phyloP scores from a whole-genome alignment of 1,140 invertebrate genomes.

The Drosophila persimilis region DNA sequence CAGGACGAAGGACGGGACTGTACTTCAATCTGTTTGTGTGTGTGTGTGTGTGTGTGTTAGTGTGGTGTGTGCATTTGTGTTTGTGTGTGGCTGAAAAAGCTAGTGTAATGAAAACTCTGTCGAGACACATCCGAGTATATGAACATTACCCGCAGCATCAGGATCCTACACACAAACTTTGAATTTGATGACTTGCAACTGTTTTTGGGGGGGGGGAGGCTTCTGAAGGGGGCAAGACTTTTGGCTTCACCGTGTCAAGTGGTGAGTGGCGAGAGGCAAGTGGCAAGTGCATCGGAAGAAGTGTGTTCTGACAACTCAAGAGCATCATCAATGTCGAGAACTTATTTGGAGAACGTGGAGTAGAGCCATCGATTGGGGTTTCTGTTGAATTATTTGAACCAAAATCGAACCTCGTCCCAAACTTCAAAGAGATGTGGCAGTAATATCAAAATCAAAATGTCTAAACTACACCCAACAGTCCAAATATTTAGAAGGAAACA shows the following conservation, averaged over 20 bases:
- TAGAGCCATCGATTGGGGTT: no score
- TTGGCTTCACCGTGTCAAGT: slow-evolving; percentile 57
- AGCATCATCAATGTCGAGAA: slow-evolving; percentile 35
- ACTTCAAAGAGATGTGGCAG: no score
- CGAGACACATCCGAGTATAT: slow-evolving; percentile 26
- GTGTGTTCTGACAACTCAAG: slow-evolving; percentile 32
- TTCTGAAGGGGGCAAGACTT: slow-evolving; percentile 26
- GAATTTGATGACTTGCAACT: slow-evolving; percentile 52
- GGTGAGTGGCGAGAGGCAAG: slow-evolving; percentile 10
- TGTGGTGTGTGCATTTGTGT: slow-evolving; percentile 3
- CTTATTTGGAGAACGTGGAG: background rate
- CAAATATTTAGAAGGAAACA: no score
- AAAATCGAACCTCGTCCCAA: no score
- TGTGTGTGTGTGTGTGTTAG: slow-evolving; percentile 5
- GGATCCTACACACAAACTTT: slow-evolving; percentile 35
- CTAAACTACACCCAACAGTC: no score
- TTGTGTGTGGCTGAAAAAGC: slow-evolving; percentile 3
- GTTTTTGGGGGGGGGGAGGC: slow-evolving; percentile 26
- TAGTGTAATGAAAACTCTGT: slow-evolving; percentile 38
- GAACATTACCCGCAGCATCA: slow-evolving; percentile 1
- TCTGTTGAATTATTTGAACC: no score
- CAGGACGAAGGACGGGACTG: no score
- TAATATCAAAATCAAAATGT: no score
- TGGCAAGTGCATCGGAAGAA: slow-evolving; percentile 1
- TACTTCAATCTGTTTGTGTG: background rate